A percentile compares a stretch with the other conserved stretches of the same genome.
These are phyloP conservation scores for Entomyzon cyanotis DNA, from an alignment of 2,113 vertebrate genomes.

Conservation along the genomic window DNA sequence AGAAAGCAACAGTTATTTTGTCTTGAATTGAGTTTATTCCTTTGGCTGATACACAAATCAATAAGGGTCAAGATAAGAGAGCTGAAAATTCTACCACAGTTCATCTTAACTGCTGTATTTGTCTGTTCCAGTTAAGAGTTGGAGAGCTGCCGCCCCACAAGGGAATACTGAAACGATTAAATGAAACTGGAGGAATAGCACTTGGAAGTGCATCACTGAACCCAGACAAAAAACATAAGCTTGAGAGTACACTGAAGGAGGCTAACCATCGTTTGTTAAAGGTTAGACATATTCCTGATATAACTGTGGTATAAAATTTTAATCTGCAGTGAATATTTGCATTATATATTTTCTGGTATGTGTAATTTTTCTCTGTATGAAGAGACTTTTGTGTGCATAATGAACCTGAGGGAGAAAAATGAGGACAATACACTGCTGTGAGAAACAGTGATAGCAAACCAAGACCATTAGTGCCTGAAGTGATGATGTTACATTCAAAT, in stretches of 20 bases:
- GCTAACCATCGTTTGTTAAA: slow-evolving; percentile 87
- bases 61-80: slow-evolving; percentile 64
- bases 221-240: slow-evolving; percentile 82
- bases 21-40: slow-evolving; percentile 36
- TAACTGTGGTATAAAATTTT: neutral
- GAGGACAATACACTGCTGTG: neutral
- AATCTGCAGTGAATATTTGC: slow-evolving; percentile 35
- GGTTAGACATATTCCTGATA: slow-evolving; percentile 75
- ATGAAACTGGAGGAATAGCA: slow-evolving; percentile 75
- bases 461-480: neutral
- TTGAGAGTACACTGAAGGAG: slow-evolving; percentile 81
- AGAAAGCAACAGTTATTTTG: slow-evolving; percentile 53
- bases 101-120: slow-evolving; percentile 72
- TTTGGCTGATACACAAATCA: slow-evolving; percentile 64
- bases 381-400: neutral
- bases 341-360: neutral
- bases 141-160: slow-evolving; percentile 84
- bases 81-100: slow-evolving; percentile 63
- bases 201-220: slow-evolving; percentile 80
- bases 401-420: neutral
- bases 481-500: neutral
- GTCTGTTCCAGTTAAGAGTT: slow-evolving; percentile 78
- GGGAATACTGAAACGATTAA: slow-evolving; percentile 84
- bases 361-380: neutral
- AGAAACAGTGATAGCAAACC: neutral